Base-by-base conservation (phyloP, 1,140 invertebrate genomes). In the Habropoda laboriosa region DNA sequence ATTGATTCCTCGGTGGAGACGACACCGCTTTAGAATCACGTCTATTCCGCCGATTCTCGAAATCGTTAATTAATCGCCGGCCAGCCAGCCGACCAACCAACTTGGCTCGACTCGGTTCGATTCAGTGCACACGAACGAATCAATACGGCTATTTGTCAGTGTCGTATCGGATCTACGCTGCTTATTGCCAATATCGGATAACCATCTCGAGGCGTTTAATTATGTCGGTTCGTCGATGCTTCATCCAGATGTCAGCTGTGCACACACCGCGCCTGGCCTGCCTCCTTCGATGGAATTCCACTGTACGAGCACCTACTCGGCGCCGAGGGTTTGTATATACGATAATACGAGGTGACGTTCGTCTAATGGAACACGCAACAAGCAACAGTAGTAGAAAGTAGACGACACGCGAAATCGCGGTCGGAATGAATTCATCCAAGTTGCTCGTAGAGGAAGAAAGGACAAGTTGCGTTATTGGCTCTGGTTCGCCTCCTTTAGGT, bases 51-150 rank as follows among this genome's bases (percentile, higher is more conserved):
- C 18, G 66, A 32, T 60, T 61, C 66, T 71, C 75, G 66, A 71
- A 78, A 78, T 71, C 75, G 75, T 78, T 78, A 78, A 78, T 78
- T 78, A 78, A 78, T 71, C 75, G 68, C 16, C 55, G 51, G 47
- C 12, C 13, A 21, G 18, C 16, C 8, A 40, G n/a, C n/a, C n/a
- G n/a, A n/a, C n/a, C n/a, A n/a, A n/a, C n/a, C n/a, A n/a, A n/a
- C n/a, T n/a, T n/a, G n/a, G n/a, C n/a, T n/a, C n/a, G n/a, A n/a
- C n/a, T n/a, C n/a, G n/a, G n/a, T n/a, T 30, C 16, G 57, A 24
- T 32, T 30, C 1, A 10, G n/a, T 42, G 42, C 45, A 30, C 63
- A 18, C 38, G 63, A 47, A 70, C 75, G 67, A 49, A 78, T 78
- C 75, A 58, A 71, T 71, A 71, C 75, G 45, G 55, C 45, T 71